Conservation (phyloP, 2,113 vertebrate genomes). For the Psephotus haematonotus region DNA sequence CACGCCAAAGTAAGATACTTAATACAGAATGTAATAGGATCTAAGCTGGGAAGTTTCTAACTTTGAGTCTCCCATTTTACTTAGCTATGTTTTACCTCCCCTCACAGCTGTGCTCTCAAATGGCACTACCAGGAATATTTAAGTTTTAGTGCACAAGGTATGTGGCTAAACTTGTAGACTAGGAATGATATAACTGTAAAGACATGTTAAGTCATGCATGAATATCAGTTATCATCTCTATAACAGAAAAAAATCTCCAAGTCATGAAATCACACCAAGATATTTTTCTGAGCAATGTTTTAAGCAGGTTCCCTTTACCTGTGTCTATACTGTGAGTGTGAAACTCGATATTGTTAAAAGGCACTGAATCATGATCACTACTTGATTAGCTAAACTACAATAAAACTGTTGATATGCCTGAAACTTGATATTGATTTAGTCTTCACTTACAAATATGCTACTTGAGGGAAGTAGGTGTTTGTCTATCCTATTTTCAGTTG, state of each 20-base stretch:
- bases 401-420: background rate
- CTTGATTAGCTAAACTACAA: background rate
- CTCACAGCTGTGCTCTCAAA: background rate
- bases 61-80: background rate
- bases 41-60: background rate
- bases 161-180: background rate
- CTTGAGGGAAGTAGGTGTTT: background rate
- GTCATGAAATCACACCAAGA: background rate
- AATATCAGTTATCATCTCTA: background rate
- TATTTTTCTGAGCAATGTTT: background rate
- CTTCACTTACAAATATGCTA: background rate
- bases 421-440: background rate
- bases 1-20: background rate
- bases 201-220: background rate
- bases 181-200: background rate
- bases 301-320: background rate
- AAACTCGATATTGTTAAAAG: background rate
- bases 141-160: background rate
- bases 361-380: background rate
- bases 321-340: background rate
- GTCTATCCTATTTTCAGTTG: background rate
- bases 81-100: background rate
- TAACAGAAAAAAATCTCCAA: background rate
- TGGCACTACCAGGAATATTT: background rate
- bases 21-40: background rate